Conservation (phyloP, 2,888 invertebrate species). For the Scaptomyza polygonia region DNA sequence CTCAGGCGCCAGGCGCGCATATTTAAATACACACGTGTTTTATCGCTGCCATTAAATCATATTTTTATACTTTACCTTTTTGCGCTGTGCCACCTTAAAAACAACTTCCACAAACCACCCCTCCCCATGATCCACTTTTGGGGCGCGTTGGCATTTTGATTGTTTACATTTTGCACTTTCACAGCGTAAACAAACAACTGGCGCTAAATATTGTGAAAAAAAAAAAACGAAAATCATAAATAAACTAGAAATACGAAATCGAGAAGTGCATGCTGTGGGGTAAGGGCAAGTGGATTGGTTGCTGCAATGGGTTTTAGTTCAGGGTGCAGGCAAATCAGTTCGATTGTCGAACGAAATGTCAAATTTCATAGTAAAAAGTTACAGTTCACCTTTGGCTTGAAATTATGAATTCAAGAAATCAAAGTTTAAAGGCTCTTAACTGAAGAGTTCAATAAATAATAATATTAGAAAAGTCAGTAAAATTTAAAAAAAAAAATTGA, state of each 20-base stretch:
- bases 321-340: constrained; percentile 23
- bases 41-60: constrained; percentile 85
- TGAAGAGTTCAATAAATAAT: no score
- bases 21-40: constrained; percentile 85
- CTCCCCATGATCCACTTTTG: neutral
- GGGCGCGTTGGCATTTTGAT: constrained; percentile 74
- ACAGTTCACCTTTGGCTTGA: neutral
- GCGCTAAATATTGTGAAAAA: constrained; percentile 73
- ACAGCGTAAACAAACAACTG: constrained; percentile 75
- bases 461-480: no score
- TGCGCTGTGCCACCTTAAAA: constrained; percentile 61
- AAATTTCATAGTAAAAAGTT: neutral
- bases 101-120: constrained; percentile 28
- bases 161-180: constrained; percentile 83
- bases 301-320: constrained; percentile 9
- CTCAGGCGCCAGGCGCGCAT: constrained; percentile 83
- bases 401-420: no score
- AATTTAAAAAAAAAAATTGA: no score
- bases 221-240: constrained; percentile 30
- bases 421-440: no score
- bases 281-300: constrained; percentile 9
- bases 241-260: constrained; percentile 45
- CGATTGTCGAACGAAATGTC: constrained; percentile 51
- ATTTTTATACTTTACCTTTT: constrained; percentile 82
- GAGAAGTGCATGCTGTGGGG: constrained; percentile 9